Evolutionary conservation across 1,140 invertebrate species (phyloP).

Genomic region (Oreohelix idahoensis): DNA sequence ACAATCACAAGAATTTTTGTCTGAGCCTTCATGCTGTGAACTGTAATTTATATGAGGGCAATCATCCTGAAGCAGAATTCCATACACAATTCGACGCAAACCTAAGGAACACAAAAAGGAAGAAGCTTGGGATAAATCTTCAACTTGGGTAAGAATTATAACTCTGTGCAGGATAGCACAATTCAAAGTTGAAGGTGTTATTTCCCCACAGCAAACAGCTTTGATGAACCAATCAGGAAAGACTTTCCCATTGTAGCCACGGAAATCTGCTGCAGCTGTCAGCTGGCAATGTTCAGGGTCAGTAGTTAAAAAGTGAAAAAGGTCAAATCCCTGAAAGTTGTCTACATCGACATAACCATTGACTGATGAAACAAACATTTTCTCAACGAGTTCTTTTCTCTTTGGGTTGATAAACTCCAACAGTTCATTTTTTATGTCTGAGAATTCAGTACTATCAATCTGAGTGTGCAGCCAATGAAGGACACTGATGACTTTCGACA

Average conservation of each 20-base stretch:
- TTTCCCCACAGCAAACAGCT: slow-evolving; percentile 76
- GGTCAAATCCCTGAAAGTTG: slow-evolving; percentile 42
- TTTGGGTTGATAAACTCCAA: slow-evolving; percentile 55
- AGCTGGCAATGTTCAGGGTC: neutral
- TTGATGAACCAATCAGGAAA: slow-evolving; percentile 80
- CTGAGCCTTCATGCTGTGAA: no score
- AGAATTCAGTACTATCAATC: slow-evolving; percentile 75
- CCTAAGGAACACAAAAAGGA: slow-evolving; percentile 78
- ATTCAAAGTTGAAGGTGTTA: slow-evolving; percentile 80
- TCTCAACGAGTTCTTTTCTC: slow-evolving; percentile 49
- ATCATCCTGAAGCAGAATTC: slow-evolving; percentile 75
- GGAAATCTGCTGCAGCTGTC: neutral
- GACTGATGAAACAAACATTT: slow-evolving; percentile 55
- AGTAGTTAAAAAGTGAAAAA: slow-evolving; percentile 44
- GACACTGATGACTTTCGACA: slow-evolving; percentile 79
- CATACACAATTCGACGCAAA: slow-evolving; percentile 80
- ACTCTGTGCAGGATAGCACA: slow-evolving; percentile 79
- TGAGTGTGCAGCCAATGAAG: slow-evolving; percentile 81
- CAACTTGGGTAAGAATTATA: slow-evolving; percentile 82
- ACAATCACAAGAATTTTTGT: no score
- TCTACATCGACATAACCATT: slow-evolving; percentile 52
- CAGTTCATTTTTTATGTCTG: slow-evolving; percentile 79
- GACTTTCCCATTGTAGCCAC: slow-evolving; percentile 49
- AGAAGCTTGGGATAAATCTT: slow-evolving; percentile 78
- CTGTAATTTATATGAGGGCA: no score